Base-by-base conservation (phyloP, 1,140 invertebrate species). In the Caerostris darwini region DNA sequence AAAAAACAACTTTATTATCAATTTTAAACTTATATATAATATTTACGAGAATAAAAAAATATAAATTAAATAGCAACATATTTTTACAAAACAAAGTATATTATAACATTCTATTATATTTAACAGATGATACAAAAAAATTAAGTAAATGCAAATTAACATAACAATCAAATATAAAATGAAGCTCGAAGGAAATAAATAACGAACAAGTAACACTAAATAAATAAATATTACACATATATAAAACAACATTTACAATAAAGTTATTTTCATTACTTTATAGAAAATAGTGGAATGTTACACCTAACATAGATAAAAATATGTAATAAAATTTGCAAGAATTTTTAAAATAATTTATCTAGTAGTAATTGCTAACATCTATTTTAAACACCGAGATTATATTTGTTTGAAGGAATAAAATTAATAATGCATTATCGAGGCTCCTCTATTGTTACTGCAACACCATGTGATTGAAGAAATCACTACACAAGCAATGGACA, bases 291-390 rank as follows among this genome's bases (percentile, higher is more conserved):
- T 77, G 34, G 71, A 77, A 77, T 77, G 34, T 50, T 34, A 17
- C 12, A 53, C 53, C 53, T 12, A 77, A 77, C 71, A 77, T 34
- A 77, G 14, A 34, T 77, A 77, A 77, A 77, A 77, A 77, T 50
- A 77, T 77, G 53, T 64, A 77, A 77, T 34, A 53, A 50, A 77
- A 77, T 77, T 53, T 77, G 10, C 71, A 77, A 77, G 34, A 77
- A 12, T 77, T 77, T 3, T 77, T 77, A 77, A 77, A 77, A 77
- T 77, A 77, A 77, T 77, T 77, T 77, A 77, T 77, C 71, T 77
- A 77, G 14, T 77, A 34, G n/a, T 77, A 10, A 77, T 50, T 50
- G 12, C 71, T 77, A 77, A 50, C 10, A 77, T 77, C 71, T 77
- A 77, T 77, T 77, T 50, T 77, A 77, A 77, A 77, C 71, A 77